Evolutionary conservation across 2,797 vertebrate species (phyloP).

Genomic region (Sarcophilus harrisii): DNA sequence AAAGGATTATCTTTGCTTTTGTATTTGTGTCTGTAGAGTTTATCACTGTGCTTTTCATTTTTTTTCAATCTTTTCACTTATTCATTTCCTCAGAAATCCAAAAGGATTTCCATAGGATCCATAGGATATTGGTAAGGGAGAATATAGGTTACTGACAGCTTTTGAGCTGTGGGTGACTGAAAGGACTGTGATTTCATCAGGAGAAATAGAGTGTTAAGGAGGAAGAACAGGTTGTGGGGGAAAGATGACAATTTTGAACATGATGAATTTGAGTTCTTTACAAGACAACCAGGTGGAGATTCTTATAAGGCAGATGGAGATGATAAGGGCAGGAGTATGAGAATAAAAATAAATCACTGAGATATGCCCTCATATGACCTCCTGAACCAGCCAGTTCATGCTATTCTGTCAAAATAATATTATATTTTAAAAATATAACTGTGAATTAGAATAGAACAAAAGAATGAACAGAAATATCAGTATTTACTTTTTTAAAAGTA

Average conservation of each 20-base stretch:
- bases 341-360: not conserved
- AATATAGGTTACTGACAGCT: not conserved
- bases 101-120: too few relatives aligned
- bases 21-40: not conserved
- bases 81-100: not conserved
- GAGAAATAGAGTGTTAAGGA: not conserved
- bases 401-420: not conserved
- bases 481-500: not conserved
- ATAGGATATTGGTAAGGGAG: not conserved
- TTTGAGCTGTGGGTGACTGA: not conserved
- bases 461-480: slow-evolving; percentile 1
- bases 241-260: not conserved
- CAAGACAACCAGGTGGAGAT: not conserved
- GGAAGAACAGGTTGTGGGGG: not conserved
- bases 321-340: not conserved
- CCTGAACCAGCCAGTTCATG: not conserved
- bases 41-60: not conserved
- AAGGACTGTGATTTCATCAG: not conserved
- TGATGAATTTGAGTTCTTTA: not conserved
- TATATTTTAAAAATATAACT: not conserved
- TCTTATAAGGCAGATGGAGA: not conserved
- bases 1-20: not conserved
- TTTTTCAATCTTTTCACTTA: not conserved
- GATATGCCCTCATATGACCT: not conserved
- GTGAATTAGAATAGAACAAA: not conserved